Evolutionary conservation across 2,797 vertebrate species (phyloP), one percentile per base, ranked within the genome.

Genomic region (Cossypha dichroa): DNA sequence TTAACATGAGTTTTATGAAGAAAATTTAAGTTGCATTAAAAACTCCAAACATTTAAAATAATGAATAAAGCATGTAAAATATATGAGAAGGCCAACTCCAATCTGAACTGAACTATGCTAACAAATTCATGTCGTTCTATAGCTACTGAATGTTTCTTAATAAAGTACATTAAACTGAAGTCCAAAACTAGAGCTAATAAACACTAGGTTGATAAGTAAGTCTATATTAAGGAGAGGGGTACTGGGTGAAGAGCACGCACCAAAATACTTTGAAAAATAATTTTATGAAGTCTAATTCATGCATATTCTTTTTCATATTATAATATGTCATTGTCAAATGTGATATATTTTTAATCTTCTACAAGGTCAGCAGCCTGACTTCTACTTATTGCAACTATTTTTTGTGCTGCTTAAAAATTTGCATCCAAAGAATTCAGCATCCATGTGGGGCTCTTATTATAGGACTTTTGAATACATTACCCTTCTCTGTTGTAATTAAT

Each of bases 401-500:
- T 81, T 87, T 95, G 33, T 74, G 31, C 33, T 43, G 46, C 13
- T 49, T 55, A 90, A 64, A 25, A 87, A 80, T 74, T 86, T 72
- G 10, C n/a, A 83, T 90, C 78, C 48, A 55, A 78, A 73, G 55
- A 59, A 87, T 88, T 80, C 60, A 83, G 13, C 64, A 94, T 49
- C 11, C 4, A 16, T 91, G 25, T 54, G 41, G 25, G 54, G 45
- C 3, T 88, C 25, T 80, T 78, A 88, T 67, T 96, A 90, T 45
- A 95, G 80, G 63, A 55, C 20, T 86, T 68, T 62, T 18, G 41
- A 96, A 93, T 90, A 93, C 40, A 84, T 92, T 93, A 84, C 41
- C 52, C 29, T 76, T 92, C 78, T 89, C 49, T 70, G 72, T 59
- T 93, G 45, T 82, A 94, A 95, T 96, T 81, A 90, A 90, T 93